Evolutionary conservation across 1,140 invertebrate species (phyloP).

Genomic region (Gonatopus flavifemur): DNA sequence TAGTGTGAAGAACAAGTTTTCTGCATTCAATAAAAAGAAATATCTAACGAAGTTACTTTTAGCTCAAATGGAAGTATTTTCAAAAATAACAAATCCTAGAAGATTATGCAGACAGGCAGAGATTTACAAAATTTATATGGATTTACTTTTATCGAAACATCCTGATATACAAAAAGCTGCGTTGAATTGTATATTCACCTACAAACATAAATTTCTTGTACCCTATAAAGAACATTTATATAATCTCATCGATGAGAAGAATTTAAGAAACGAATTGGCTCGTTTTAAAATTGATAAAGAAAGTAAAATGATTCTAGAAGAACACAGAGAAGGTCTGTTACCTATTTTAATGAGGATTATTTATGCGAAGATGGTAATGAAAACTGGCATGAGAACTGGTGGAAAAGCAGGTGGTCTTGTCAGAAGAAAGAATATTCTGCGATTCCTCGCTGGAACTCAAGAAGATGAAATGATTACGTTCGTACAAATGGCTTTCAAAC

Average conservation of each 20-base stretch:
- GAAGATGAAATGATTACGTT: conserved; percentile 79
- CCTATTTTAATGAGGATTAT: conserved; percentile 83
- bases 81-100: conserved; percentile 79
- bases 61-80: conserved; percentile 74
- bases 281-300: conserved; percentile 76
- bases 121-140: conserved; percentile 73
- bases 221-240: conserved; percentile 79
- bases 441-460: conserved; percentile 81
- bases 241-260: conserved; percentile 82
- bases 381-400: conserved; percentile 68
- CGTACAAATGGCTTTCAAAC: conserved; percentile 80
- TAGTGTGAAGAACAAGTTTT: conserved; percentile 19
- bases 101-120: conserved; percentile 75
- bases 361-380: conserved; percentile 86
- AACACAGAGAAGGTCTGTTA: conserved; percentile 76
- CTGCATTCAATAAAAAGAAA: conserved; percentile 39
- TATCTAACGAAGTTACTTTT: conserved; percentile 67
- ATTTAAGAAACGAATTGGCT: conserved; percentile 81
- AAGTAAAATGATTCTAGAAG: conserved; percentile 65
- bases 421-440: conserved; percentile 74
- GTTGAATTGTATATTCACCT: conserved; percentile 81
- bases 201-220: conserved; percentile 74
- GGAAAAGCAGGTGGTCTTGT: conserved; percentile 72
- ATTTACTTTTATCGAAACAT: conserved; percentile 79
- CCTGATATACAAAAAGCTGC: conserved; percentile 79